These are phyloP conservation scores for Circaetus gallicus DNA, from an alignment of 2,113 vertebrate species.

Conservation along the genomic window DNA sequence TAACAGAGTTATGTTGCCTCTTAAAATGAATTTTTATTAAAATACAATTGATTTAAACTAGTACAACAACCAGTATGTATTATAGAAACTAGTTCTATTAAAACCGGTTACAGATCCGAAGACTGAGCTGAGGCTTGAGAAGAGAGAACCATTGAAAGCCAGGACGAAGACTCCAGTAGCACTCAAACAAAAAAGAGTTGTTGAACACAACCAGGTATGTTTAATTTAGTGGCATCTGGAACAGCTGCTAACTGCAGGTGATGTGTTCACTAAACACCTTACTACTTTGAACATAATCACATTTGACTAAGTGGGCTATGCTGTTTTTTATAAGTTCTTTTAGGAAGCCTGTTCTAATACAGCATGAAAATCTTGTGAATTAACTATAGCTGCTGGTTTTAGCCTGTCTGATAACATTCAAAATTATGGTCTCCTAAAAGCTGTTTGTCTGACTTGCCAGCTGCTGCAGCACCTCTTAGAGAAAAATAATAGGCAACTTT, in stretches of 20 bases:
- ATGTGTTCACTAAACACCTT: neutral
- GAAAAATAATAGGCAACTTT: neutral
- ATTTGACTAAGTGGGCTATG: neutral
- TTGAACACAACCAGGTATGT: slow-evolving; percentile 82
- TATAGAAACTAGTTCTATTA: neutral
- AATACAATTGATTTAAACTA: neutral
- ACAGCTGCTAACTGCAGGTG: neutral
- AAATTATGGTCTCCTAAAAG: neutral
- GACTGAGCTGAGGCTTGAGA: slow-evolving; percentile 83
- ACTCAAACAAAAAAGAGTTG: slow-evolving; percentile 77
- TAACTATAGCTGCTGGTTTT: neutral
- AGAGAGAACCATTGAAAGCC: slow-evolving; percentile 82
- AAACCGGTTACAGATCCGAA: slow-evolving; percentile 67
- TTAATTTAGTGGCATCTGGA: neutral
- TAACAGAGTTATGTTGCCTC: neutral
- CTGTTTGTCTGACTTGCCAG: neutral
- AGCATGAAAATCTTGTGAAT: neutral
- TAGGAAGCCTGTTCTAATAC: neutral
- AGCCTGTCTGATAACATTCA: neutral
- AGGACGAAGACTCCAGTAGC: slow-evolving; percentile 79
- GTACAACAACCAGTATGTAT: neutral
- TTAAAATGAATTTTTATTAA: neutral
- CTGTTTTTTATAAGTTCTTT: neutral
- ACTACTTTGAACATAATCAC: neutral
- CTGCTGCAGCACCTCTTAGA: neutral